Evolutionary conservation across 2,797 vertebrate genomes (phyloP).

Genomic region (Danio tinwini): DNA sequence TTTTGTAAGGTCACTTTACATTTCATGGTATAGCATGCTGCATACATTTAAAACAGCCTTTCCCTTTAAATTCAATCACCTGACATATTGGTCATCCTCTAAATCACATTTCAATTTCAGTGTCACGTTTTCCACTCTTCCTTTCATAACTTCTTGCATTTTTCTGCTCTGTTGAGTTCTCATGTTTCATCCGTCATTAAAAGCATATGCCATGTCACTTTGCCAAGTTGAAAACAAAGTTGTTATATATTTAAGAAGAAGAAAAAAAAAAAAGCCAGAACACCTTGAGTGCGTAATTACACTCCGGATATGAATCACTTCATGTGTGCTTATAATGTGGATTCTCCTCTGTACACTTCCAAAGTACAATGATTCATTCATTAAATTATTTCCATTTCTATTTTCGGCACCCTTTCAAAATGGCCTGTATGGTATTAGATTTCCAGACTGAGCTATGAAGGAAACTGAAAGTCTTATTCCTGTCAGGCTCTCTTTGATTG

Average conservation of each 20-base stretch:
- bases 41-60: background rate
- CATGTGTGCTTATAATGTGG: background rate
- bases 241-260: background rate
- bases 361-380: background rate
- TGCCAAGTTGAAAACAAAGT: background rate
- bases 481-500: conserved; percentile 32
- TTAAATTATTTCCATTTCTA: conserved; percentile 36
- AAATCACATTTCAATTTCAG: background rate
- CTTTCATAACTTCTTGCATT: background rate
- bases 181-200: background rate
- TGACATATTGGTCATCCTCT: background rate
- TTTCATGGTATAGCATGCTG: background rate
- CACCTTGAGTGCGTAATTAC: conserved; percentile 36
- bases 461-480: conserved; percentile 32
- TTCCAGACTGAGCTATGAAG: conserved; percentile 20
- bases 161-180: background rate
- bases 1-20: background rate
- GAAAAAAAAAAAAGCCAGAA: background rate
- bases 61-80: conserved; percentile 21
- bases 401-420: conserved; percentile 42
- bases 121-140: background rate
- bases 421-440: conserved; percentile 43
- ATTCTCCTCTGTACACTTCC: background rate
- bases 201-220: conserved; percentile 1
- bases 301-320: conserved; percentile 27